Base-by-base conservation (phyloP, 2,888 invertebrate genomes). In the Brenthis ino region DNA sequence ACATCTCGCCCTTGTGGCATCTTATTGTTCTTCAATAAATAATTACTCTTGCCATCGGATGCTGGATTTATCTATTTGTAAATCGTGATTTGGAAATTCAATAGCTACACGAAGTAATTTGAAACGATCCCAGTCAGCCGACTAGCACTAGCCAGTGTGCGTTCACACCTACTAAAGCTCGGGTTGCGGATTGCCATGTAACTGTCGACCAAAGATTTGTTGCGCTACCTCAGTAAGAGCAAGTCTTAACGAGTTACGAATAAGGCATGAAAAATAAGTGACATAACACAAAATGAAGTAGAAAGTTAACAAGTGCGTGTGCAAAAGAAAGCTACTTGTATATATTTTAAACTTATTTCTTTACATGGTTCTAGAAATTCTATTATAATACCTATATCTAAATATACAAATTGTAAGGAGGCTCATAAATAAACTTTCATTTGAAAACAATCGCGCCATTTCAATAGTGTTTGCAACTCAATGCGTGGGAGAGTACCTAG, bases 161-260 rank as follows among this genome's bases (percentile, higher is more conserved):
- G 16, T 64, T 57, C 51, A 65, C 65, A 68, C 61, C 65, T 63
- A 64, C 74, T 71, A 74, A 72, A 79, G 83, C 83, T 84, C 81
- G 74, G 78, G 82, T 84, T 84, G 79, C 85, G 76, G 82, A 79
- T 80, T 81, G 83, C 80, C 82, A 79, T 84, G 85, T 85, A 76
- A 75, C 80, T 79, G 84, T 83, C 83, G 76, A 72, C 75, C 33
- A 69, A 70, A 79, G 79, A 87, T 86, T 85, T 84, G 85, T 84
- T 80, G 77, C 64, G 68, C 80, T 75, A 77, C 76, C 77, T 77
- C 80, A 76, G 76, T 75, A 76, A 67, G 57, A 69, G 57, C 63
- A 61, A 43, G 61, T 67, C 70, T 77, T 83, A 83, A 84, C 84
- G 82, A 82, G 80, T 78, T 73, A 78, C 79, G 77, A 80, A 78